phyloP scores from a whole-genome alignment of 2,888 invertebrate genomes.

The Lithophane socia region DNA sequence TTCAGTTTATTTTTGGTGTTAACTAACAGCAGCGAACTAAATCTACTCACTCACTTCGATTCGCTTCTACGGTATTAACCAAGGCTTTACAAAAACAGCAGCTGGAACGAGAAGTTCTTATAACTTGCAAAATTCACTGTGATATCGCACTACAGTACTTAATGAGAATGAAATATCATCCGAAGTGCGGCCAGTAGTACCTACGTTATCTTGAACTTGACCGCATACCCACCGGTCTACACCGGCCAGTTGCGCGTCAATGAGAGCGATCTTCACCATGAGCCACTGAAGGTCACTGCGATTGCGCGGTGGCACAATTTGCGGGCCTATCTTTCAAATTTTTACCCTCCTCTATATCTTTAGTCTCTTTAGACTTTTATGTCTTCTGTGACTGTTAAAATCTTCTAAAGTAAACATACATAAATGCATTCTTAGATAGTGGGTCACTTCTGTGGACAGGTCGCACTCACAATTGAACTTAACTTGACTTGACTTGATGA shows the following conservation, averaged over 20 bases:
- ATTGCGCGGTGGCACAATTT: conserved; percentile 7
- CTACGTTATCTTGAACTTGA: conserved; percentile 62
- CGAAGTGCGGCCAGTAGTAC: conserved; percentile 23
- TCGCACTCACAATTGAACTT: not conserved
- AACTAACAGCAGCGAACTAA: not conserved
- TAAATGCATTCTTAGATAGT: not conserved
- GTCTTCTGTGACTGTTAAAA: not conserved
- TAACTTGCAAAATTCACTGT: not conserved
- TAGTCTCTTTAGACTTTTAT: not conserved
- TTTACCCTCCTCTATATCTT: not conserved
- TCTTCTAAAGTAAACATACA: not conserved
- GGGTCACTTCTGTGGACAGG: not conserved
- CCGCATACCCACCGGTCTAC: conserved; percentile 25
- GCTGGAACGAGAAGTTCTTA: not conserved
- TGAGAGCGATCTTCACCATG: conserved; percentile 34
- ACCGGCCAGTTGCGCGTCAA: conserved; percentile 15
- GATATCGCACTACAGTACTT: conserved; percentile 15
- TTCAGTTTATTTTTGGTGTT: conserved; percentile 3
- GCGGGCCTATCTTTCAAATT: not conserved
- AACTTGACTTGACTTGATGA: too few relatives aligned
- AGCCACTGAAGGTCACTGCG: conserved; percentile 41
- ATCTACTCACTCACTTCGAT: not conserved
- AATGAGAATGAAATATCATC: conserved; percentile 35
- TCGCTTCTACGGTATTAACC: not conserved
- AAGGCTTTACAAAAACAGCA: not conserved